Percentiles rank a stretch among this genome's conserved stretches.
phyloP scores from a whole-genome alignment of 2,888 invertebrate species.

The Rhorus exstirpatorius region DNA sequence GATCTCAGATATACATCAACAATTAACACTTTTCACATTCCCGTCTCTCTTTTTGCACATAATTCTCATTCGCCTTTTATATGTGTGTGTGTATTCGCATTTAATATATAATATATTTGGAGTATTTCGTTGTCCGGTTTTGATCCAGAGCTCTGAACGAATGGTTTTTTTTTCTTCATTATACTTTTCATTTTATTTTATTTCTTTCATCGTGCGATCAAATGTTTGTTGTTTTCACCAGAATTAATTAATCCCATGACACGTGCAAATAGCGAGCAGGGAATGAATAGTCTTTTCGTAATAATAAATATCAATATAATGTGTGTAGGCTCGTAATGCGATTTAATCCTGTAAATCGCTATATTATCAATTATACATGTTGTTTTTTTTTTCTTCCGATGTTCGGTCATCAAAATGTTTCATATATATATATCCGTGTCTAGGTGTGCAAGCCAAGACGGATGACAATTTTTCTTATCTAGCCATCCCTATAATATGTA shows the following conservation, averaged over 20 bases:
- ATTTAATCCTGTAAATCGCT: conserved; percentile 29
- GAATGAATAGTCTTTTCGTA: conserved; percentile 34
- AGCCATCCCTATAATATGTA: background rate
- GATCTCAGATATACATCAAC: conserved; percentile 76
- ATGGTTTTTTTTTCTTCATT: conserved; percentile 17
- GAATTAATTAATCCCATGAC: conserved; percentile 9
- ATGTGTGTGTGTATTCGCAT: background rate
- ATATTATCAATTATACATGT: background rate
- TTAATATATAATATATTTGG: conserved; percentile 21
- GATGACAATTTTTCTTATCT: conserved; percentile 38
- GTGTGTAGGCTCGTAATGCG: conserved; percentile 50
- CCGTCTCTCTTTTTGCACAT: conserved; percentile 56
- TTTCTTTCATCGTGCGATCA: conserved; percentile 46
- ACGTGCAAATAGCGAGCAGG: conserved; percentile 68
- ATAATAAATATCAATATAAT: conserved; percentile 54
- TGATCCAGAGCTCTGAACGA: conserved; percentile 33
- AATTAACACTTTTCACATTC: conserved; percentile 73
- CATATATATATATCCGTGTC: background rate
- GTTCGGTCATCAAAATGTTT: conserved; percentile 9
- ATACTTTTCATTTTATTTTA: conserved; percentile 42
- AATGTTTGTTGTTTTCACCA: conserved; percentile 18
- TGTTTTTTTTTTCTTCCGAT: conserved; percentile 4
- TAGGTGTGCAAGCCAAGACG: conserved; percentile 5
- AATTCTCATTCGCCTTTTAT: conserved; percentile 22
- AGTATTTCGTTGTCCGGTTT: conserved; percentile 38